phyloP scores from a whole-genome alignment of 1,140 invertebrate species.

The Papilio glaucus region DNA sequence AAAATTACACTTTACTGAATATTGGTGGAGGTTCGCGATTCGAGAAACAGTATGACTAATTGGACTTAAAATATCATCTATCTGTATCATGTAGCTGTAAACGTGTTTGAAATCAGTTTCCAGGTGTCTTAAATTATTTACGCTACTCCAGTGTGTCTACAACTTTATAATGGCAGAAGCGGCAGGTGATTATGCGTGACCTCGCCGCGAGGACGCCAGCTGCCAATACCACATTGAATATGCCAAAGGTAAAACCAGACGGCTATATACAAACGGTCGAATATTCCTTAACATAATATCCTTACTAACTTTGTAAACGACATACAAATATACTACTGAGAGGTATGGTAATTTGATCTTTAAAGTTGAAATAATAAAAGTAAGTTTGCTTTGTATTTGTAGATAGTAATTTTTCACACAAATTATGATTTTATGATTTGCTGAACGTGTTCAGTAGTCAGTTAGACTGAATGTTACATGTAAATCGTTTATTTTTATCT shows the following conservation, averaged over 20 bases:
- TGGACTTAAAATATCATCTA: too few species aligned
- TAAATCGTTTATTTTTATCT: slow-evolving; percentile 12
- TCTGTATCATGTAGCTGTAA: too few species aligned
- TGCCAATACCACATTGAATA: slow-evolving; percentile 30
- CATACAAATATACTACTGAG: background rate
- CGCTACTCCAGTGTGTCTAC: slow-evolving; percentile 16
- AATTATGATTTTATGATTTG: slow-evolving; percentile 33
- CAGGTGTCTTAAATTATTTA: slow-evolving; percentile 2
- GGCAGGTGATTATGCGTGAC: slow-evolving; percentile 46
- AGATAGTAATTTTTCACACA: slow-evolving; percentile 24
- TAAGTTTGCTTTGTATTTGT: slow-evolving; percentile 20
- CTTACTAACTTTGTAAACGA: slow-evolving; percentile 20
- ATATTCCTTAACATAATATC: slow-evolving; percentile 39
- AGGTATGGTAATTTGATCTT: slow-evolving; percentile 20
- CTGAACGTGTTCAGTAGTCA: slow-evolving; percentile 26
- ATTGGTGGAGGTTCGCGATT: too few species aligned
- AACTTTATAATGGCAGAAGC: slow-evolving; percentile 42
- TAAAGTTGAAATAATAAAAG: background rate
- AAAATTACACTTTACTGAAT: too few species aligned
- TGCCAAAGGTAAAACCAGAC: background rate
- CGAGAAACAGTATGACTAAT: too few species aligned
- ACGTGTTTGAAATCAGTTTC: background rate
- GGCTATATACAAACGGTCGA: slow-evolving; percentile 22
- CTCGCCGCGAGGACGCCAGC: slow-evolving; percentile 47
- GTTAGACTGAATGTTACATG: background rate